Evolutionary conservation across 2,113 vertebrate genomes (phyloP).

Genomic region (Pygathrix nemaeus): DNA sequence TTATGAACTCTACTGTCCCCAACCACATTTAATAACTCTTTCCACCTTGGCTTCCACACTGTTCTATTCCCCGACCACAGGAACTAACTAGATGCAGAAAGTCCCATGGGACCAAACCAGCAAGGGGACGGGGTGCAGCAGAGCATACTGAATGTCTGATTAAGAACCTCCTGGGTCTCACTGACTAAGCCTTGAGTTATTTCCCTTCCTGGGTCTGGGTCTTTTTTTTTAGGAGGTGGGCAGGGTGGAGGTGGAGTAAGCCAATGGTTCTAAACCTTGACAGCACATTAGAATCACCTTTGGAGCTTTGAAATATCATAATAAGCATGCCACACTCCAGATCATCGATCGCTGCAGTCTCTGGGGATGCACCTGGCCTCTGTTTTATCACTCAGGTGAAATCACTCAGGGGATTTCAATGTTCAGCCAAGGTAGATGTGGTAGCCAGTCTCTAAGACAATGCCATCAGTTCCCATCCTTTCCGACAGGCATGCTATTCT

Average conservation of each 20-base stretch:
- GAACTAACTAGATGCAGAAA: not conserved
- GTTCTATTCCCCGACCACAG: not conserved
- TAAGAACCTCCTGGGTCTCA: not conserved
- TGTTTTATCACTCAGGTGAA: not conserved
- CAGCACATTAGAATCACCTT: not conserved
- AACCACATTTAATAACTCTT: not conserved
- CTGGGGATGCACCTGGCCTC: not conserved
- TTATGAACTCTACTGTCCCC: not conserved
- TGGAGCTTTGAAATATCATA: not conserved
- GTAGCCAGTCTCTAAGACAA: not conserved
- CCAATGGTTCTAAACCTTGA: not conserved
- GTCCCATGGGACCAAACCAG: not conserved
- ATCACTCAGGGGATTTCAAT: not conserved
- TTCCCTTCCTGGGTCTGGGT: not conserved
- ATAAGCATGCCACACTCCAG: not conserved
- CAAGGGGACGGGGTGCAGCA: accelerated
- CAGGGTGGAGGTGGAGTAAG: not conserved
- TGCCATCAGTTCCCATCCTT: not conserved
- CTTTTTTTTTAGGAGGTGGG: not conserved
- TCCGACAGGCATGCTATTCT: not conserved
- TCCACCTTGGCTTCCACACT: not conserved
- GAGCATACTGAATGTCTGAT: not conserved
- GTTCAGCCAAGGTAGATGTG: not conserved
- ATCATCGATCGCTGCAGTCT: not conserved
- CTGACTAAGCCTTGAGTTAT: not conserved